phyloP scores from a whole-genome alignment of 2,113 vertebrate species.

The Sarotherodon lohbergeri region DNA sequence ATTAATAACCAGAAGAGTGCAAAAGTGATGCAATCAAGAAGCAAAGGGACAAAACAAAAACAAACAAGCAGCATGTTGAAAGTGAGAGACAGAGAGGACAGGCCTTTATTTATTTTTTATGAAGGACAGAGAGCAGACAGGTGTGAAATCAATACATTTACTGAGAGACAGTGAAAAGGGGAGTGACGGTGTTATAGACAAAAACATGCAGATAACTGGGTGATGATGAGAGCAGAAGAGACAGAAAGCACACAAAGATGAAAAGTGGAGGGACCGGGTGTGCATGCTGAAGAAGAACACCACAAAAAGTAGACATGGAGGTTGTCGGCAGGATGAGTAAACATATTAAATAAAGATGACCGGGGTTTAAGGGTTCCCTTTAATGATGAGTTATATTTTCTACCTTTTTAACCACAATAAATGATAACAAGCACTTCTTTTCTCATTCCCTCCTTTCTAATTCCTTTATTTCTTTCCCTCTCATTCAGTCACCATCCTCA shows the following conservation, averaged over 20 bases:
- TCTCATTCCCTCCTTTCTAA: background rate
- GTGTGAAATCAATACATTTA: slow-evolving; percentile 7
- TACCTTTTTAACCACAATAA: background rate
- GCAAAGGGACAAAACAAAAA: slow-evolving; percentile 28
- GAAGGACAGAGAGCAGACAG: slow-evolving; percentile 3
- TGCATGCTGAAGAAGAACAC: slow-evolving; percentile 3
- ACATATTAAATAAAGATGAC: slow-evolving; percentile 7
- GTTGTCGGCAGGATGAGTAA: background rate
- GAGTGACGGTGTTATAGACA: background rate
- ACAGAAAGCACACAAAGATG: background rate
- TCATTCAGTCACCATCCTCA: background rate
- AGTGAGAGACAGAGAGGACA: slow-evolving; percentile 3
- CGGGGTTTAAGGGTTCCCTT: background rate
- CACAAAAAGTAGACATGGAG: background rate
- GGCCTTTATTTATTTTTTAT: slow-evolving; percentile 48
- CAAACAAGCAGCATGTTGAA: slow-evolving; percentile 7
- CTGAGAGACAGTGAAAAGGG: slow-evolving; percentile 1
- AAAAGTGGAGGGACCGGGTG: background rate
- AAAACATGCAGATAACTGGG: slow-evolving; percentile 39
- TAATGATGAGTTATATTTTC: background rate
- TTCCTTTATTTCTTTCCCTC: background rate
- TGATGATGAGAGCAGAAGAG: slow-evolving; percentile 20
- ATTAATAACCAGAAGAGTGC: background rate
- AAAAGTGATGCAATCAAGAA: slow-evolving; percentile 10
- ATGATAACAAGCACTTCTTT: background rate